Conservation (phyloP, 2,888 invertebrate species). For the Ellobium chinense region DNA sequence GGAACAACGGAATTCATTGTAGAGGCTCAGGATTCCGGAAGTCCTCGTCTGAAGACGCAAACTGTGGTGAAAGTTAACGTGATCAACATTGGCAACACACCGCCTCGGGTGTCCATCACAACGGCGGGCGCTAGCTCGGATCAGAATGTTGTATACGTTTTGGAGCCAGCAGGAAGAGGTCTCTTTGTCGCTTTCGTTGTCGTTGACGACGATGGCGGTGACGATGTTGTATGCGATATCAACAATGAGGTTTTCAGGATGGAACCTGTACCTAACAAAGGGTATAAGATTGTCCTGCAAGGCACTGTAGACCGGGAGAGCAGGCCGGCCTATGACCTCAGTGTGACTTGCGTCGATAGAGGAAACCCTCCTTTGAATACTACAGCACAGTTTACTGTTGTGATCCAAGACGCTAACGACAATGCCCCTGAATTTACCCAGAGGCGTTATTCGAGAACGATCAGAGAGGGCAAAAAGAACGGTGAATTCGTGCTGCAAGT, state of each 20-base stretch:
- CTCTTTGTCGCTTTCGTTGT: conserved; percentile 39
- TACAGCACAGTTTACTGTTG: conserved; percentile 37
- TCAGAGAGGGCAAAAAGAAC: conserved; percentile 45
- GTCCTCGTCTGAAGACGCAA: conserved; percentile 45
- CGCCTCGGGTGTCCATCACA: conserved; percentile 38
- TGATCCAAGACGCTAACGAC: conserved; percentile 48
- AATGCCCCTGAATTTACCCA: conserved; percentile 86
- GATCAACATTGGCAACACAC: conserved; percentile 46
- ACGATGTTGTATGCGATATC: conserved; percentile 37
- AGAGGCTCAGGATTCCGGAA: conserved; percentile 49
- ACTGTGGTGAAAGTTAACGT: conserved; percentile 44
- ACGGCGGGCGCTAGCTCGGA: conserved; percentile 40
- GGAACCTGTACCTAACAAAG: conserved; percentile 63
- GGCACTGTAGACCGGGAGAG: conserved; percentile 88
- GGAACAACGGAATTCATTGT: conserved; percentile 40
- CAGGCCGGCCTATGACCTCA: conserved; percentile 89
- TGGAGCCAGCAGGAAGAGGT: conserved; percentile 33
- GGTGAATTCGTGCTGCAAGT: conserved; percentile 43
- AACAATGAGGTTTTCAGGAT: conserved; percentile 35
- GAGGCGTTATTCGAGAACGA: conserved; percentile 29
- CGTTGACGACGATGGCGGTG: conserved; percentile 41
- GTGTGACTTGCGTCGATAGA: conserved; percentile 90
- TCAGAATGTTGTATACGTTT: conserved; percentile 39
- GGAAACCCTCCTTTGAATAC: conserved; percentile 53
- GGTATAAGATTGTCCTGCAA: conserved; percentile 91